Conservation (phyloP, 2,888 invertebrate genomes). For the Campoplex nolae region DNA sequence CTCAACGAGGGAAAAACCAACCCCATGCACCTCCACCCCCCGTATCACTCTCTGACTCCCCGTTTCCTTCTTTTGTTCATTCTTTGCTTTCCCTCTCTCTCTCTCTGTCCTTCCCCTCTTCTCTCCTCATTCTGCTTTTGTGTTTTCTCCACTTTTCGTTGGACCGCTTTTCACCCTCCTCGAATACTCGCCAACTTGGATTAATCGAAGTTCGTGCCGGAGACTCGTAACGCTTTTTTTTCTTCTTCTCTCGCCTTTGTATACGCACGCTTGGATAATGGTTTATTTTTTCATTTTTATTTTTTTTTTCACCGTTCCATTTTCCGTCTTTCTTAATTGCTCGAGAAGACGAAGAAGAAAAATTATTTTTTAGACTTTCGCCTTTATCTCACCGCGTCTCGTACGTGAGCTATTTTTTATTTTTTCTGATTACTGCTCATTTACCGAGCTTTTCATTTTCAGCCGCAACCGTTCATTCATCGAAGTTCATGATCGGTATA, state of each 20-base stretch:
- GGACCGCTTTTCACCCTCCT: constrained; percentile 43
- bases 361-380: background rate
- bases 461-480: background rate
- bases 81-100: constrained; percentile 47
- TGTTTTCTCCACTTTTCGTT: constrained; percentile 47
- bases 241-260: constrained; percentile 47
- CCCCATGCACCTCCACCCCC: constrained; percentile 35
- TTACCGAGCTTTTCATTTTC: background rate
- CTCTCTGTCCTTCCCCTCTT: too few species aligned
- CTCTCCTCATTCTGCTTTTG: constrained; percentile 42
- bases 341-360: background rate
- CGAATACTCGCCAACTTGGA: constrained; percentile 66
- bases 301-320: constrained; percentile 1
- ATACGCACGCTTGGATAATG: background rate
- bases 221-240: constrained; percentile 61
- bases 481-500: constrained; percentile 5
- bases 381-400: background rate
- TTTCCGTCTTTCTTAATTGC: constrained; percentile 43
- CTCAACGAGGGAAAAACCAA: constrained; percentile 53
- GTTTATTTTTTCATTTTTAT: constrained; percentile 17
- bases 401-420: background rate
- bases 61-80: constrained; percentile 42
- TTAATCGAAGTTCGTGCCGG: constrained; percentile 65
- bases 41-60: constrained; percentile 35
- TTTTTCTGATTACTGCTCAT: too few species aligned